Evolutionary conservation across 2,113 vertebrate species (phyloP).

Genomic region (Lophotis ruficrista): DNA sequence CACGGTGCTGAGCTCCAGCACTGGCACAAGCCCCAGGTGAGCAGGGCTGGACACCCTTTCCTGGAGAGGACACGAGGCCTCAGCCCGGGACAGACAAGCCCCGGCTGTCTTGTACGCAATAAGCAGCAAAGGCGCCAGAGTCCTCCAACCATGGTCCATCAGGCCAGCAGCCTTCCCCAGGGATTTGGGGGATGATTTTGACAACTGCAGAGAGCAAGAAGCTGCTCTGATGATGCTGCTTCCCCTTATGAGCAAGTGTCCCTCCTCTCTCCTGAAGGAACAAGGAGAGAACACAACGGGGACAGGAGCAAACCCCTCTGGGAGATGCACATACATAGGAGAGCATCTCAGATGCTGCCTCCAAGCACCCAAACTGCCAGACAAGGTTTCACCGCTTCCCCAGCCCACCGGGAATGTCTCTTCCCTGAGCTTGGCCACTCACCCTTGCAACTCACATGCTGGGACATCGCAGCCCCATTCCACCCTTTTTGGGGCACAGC

Average conservation of each 20-base stretch:
- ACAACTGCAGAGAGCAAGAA: background rate
- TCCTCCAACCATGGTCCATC: rapidly evolving
- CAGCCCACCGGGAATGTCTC: background rate
- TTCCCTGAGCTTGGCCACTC: background rate
- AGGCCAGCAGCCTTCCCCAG: background rate
- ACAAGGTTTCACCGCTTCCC: background rate
- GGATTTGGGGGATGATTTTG: background rate
- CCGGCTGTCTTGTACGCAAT: no score
- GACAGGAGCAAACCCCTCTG: background rate
- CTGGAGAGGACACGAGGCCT: background rate
- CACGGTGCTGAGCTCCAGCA: rapidly evolving
- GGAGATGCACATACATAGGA: background rate
- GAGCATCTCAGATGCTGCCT: background rate
- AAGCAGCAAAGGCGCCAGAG: background rate
- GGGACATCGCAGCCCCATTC: background rate
- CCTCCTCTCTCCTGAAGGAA: background rate
- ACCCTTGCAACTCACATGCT: background rate
- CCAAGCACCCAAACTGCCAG: background rate
- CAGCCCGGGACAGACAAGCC: background rate
- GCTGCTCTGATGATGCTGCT: background rate
- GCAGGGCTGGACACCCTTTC: background rate
- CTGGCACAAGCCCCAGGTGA: rapidly evolving
- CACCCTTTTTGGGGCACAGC: background rate
- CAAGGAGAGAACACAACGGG: background rate
- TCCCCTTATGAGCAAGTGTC: background rate